These are phyloP conservation scores for Zootoca vivipara DNA, from an alignment of 2,113 vertebrate genomes.

Conservation along the genomic window DNA sequence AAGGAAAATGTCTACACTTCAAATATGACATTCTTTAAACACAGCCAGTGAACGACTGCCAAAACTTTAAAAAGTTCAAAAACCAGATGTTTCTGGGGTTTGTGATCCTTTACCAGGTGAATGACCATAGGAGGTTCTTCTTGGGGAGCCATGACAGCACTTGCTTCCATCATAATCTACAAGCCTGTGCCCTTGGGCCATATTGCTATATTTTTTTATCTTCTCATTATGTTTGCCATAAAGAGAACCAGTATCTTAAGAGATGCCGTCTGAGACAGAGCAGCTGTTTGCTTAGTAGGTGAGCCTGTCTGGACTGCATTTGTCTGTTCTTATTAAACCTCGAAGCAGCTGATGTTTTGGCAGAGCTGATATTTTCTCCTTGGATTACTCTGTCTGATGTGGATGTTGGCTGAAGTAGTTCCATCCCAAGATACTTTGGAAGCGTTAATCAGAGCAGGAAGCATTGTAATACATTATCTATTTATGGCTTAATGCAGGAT, in stretches of 20 bases:
- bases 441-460: conserved; percentile 18
- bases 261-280: conserved; percentile 46
- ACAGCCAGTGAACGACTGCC: neutral
- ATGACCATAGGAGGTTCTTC: neutral
- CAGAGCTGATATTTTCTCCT: neutral
- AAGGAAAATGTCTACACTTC: neutral
- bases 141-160: neutral
- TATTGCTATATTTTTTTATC: conserved; percentile 57
- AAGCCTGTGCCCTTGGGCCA: conserved; percentile 38
- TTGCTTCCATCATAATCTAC: neutral
- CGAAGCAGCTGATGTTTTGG: conserved; percentile 1
- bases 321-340: conserved; percentile 16
- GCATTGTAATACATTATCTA: neutral
- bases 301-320: conserved; percentile 45
- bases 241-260: conserved; percentile 28
- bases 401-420: conserved; percentile 20
- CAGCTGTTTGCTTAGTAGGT: conserved; percentile 52
- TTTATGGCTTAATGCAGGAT: conserved; percentile 5
- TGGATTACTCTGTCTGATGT: conserved; percentile 19
- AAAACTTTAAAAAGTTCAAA: conserved; percentile 7
- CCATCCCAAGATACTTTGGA: conserved; percentile 14
- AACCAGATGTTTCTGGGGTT: conserved; percentile 3
- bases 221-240: conserved; percentile 34
- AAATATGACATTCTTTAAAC: conserved; percentile 3
- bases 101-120: neutral